Conservation (phyloP, 2,797 vertebrate genomes). For the Trichosurus vulpecula region DNA sequence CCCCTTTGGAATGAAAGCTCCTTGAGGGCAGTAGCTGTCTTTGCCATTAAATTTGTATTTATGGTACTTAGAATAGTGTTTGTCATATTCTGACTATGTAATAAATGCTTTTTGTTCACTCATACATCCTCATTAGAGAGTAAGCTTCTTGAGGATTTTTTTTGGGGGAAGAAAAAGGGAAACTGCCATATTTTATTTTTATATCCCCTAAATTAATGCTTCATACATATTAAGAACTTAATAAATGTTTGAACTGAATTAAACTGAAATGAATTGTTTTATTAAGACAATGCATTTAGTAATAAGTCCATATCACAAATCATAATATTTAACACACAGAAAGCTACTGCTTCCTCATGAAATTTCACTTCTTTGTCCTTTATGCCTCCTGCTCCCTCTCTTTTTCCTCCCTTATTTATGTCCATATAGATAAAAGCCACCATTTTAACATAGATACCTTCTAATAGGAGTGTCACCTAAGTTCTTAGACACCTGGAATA, state of each 20-base stretch:
- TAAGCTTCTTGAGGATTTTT: neutral
- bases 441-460: neutral
- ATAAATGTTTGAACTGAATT: neutral
- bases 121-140: neutral
- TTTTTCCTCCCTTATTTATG: constrained; percentile 9
- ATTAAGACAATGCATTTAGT: neutral
- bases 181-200: neutral
- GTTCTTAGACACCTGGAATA: constrained; percentile 60
- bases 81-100: neutral
- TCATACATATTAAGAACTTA: neutral
- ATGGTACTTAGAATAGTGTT: neutral
- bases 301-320: neutral
- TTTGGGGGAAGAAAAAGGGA: neutral
- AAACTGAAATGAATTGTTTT: neutral
- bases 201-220: neutral
- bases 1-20: neutral
- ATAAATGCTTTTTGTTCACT: neutral
- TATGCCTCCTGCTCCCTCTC: constrained; percentile 31
- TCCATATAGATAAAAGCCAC: constrained; percentile 16
- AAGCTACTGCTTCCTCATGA: neutral
- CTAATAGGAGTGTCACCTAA: constrained; percentile 64
- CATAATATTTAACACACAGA: neutral
- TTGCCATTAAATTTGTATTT: neutral
- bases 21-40: neutral
- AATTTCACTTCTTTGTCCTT: constrained; percentile 17